Evolutionary conservation across 2,888 invertebrate species (phyloP), one percentile per base, ranked within the genome.

Genomic region (Morpho helenor): DNA sequence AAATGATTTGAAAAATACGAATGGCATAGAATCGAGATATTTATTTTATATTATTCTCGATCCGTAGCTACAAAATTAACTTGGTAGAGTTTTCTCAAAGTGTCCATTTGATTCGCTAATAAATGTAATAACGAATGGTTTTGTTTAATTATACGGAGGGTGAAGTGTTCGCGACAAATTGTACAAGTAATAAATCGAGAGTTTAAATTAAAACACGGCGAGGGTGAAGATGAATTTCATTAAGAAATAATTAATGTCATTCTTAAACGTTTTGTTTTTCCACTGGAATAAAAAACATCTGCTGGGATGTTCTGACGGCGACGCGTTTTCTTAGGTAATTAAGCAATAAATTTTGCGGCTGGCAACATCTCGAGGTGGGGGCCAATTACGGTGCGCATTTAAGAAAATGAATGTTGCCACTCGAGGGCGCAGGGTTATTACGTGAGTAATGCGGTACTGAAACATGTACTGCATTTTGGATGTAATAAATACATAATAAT

Each of bases 221-320:
- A 82, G 89, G 89, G 90, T 82, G 89, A 87, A 90, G 90, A 90
- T 88, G 89, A 88, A 90, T 90, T 90, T 89, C 90, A 90, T 89
- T 90, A 89, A 90, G 90, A 89, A 89, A 89, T 90, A 90, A 90
- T 90, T 90, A 90, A 90, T 90, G 90, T 90, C 90, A 90, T 90
- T 87, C 90, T 90, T 89, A 86, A 81, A 78, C 80, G 87, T 87
- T 87, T 86, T 88, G 89, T 89, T 90, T 89, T 89, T 87, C 83
- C 80, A 69, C 78, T 78, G 76, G 87, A 79, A 87, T 89, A 90
- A 90, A 90, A 90, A 90, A 86, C 90, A 90, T 88, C 89, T 89
- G 90, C 84, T 76, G 83, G 77, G 76, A 75, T 73, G 77, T 68
- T 74, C 67, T 68, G 68, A 74, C 74, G 72, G 81, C 84, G 89